Evolutionary conservation across 30 jellyfish, hydroid and myxozoan genomes (phyloP), one percentile per base, ranked within the genome.

Genomic region (Cassiopea andromeda): DNA sequence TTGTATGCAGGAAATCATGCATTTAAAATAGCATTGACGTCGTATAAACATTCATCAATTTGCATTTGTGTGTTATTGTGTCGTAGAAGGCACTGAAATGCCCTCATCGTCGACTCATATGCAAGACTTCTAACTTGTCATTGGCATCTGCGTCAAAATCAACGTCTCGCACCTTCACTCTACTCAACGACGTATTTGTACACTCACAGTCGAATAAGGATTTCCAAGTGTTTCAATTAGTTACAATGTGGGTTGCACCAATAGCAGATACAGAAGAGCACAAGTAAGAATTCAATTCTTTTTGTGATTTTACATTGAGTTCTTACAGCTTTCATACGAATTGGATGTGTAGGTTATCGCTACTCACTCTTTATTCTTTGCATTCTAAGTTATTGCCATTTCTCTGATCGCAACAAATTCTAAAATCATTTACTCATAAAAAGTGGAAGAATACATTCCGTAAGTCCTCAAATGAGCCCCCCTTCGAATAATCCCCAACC

Each of bases 211-310:
- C 94, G 15, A 96, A 81, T 89, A 85, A 97, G 76, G 92, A 85
- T 88, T 96, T 96, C 67, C 98, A 89, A 69, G 98, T 92, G 59
- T 96, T 96, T 81, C 99, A 98, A 6, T 70, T 96, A 77, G 97
- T 96, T 60, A 96, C 99, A n/a, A 70, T 92, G 95, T 96, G 99
- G 99, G 98, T 98, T 60, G 99, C 92, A 68, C 96, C 99, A 1
- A 69, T 70, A 9, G 58, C 67, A 17, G 99, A 96, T 59, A 18
- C 93, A 1, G 97, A 89, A 7, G 95, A 90, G 60, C 83, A 74
- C 18, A 91, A 89, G 99, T 96, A 73, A 78, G 99, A 27, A 64
- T 27, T 27, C 38, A 27, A 27, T 27, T 27, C 0, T 0, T 27
- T 27, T 27, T 0, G 0, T 27, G 38, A 27, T 27, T 27, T 27